Percentiles rank a stretch among this genome's conserved stretches.
These are phyloP conservation scores for Agrotis ipsilon DNA, from an alignment of 2,888 invertebrate species.

Conservation along the genomic window DNA sequence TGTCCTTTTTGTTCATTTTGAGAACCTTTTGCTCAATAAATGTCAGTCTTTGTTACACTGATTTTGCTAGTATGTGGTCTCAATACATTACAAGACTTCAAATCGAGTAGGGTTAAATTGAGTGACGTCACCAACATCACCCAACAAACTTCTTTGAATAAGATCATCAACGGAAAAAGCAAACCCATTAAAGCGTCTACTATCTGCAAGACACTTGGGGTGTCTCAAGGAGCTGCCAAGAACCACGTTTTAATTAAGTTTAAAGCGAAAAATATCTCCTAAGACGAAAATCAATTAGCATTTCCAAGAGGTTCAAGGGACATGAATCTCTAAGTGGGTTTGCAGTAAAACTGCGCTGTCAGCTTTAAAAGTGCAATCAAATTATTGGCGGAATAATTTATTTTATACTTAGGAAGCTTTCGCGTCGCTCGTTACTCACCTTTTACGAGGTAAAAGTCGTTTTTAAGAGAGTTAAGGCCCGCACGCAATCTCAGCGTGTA, in stretches of 20 bases:
- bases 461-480: slow-evolving; percentile 83
- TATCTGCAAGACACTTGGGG: slow-evolving; percentile 16
- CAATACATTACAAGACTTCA: neutral
- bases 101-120: neutral
- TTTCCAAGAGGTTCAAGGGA: slow-evolving; percentile 51
- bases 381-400: slow-evolving; percentile 78
- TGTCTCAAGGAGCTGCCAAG: slow-evolving; percentile 48
- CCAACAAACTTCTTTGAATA: neutral
- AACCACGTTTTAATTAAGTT: slow-evolving; percentile 51
- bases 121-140: neutral
- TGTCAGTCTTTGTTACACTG: slow-evolving; percentile 20
- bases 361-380: slow-evolving; percentile 76
- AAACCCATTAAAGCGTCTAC: slow-evolving; percentile 8
- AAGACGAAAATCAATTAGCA: slow-evolving; percentile 64
- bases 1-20: slow-evolving; percentile 45
- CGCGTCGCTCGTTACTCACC: slow-evolving; percentile 79
- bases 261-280: slow-evolving; percentile 36
- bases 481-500: slow-evolving; percentile 83
- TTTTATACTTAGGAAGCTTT: slow-evolving; percentile 74
- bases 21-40: slow-evolving; percentile 13
- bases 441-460: slow-evolving; percentile 84
- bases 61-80: slow-evolving; percentile 20
- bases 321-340: slow-evolving; percentile 56
- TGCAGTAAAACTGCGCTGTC: slow-evolving; percentile 58
- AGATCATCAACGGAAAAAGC: slow-evolving; percentile 8